Evolutionary conservation across 2,797 vertebrate species (phyloP), one percentile per base, ranked within the genome.

Genomic region (Acipenser oxyrinchus): DNA sequence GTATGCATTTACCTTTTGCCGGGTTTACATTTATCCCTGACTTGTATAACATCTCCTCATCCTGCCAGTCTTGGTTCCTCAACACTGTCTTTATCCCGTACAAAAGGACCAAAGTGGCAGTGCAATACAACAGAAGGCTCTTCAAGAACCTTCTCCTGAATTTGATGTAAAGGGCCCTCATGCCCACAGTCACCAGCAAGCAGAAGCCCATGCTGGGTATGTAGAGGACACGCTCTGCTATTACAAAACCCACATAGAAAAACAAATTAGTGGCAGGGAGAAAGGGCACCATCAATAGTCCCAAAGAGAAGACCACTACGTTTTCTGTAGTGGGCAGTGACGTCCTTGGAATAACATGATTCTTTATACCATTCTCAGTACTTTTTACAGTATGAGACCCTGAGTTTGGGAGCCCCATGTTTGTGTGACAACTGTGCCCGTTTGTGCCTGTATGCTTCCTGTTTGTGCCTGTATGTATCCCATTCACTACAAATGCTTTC

Each of bases 151-250:
- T 82, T 69, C 88, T 93, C 69, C 88, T 86, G 72, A 93, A 81
- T 74, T 89, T 91, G 69, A 97, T 74, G 74, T 92, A 92, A 75
- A 98, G 88, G 68, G 92, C 89, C 78, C 97, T 90, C 83, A 92
- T 78, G 69, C 93, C 96, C 74, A 93, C 90, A 1, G 96, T 93
- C 74, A 98, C 85, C 82, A 99, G 88, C 79, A 99, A 88, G 85
- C 96, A 98, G 77, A 97, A 99, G 82, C 97, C 97, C 96, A 99
- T 99, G 83, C 97, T 99, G 75, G 97, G 97, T 79, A 99, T 95
- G 91, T 99, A 99, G 60, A 99, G 91, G 6, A 99, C 94, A 81
- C 97, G 88, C 88, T 99, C 97, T 66, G 97, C 97, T 76, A 99
- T 94, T 79, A 99, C 97, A 82, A 99, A 99, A 60, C 97, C 97